Evolutionary conservation across 2,888 invertebrate species (phyloP).

Genomic region (Balanococcus diminutus): DNA sequence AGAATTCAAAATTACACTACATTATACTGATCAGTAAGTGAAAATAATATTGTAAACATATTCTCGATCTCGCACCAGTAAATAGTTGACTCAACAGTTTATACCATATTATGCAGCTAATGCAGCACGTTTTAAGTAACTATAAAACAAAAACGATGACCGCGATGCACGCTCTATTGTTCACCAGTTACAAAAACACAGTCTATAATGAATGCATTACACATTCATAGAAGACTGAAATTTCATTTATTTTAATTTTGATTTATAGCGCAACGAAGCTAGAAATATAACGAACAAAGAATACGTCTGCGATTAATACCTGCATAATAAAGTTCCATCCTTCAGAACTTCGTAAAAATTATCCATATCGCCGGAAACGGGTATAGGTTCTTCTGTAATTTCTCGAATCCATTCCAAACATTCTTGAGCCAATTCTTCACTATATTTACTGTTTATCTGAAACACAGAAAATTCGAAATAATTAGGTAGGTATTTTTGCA

Average conservation of each 20-base stretch:
- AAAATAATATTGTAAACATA: no score
- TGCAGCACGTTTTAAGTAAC: no score
- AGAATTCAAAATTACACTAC: not conserved
- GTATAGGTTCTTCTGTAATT: slow-evolving; percentile 83
- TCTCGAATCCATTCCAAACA: slow-evolving; percentile 89
- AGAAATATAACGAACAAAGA: not conserved
- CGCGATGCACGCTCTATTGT: no score
- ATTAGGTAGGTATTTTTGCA: no score
- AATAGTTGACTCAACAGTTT: no score
- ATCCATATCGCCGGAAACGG: slow-evolving; percentile 88
- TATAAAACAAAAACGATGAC: no score
- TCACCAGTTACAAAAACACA: no score
- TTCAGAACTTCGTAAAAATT: slow-evolving; percentile 90
- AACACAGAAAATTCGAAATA: not conserved
- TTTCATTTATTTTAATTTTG: not conserved
- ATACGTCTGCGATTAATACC: slow-evolving; percentile 65
- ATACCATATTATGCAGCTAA: no score
- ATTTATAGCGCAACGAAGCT: not conserved
- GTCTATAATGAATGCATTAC: no score
- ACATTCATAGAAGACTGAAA: not conserved
- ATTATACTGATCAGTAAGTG: no score
- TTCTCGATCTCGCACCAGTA: no score
- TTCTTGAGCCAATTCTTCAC: slow-evolving; percentile 90
- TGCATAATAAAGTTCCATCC: slow-evolving; percentile 90
- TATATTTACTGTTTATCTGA: slow-evolving; percentile 98